A percentile compares a stretch with the other conserved stretches of the same genome.
Conservation (phyloP, 30 jellyfish, hydroid and myxozoan genomes). For the Aurelia coerulea region DNA sequence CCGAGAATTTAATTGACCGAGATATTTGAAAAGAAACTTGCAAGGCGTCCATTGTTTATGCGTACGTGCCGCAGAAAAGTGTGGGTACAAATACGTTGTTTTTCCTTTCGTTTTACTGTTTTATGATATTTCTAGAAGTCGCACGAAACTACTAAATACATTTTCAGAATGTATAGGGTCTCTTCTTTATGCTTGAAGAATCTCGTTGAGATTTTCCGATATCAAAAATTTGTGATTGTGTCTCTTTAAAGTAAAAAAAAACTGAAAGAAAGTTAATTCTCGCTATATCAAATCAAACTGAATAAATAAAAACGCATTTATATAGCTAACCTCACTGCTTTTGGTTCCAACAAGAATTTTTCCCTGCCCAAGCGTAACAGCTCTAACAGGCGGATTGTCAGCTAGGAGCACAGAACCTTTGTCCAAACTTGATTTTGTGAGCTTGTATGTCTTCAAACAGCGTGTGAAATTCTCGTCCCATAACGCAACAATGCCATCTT, state of each 20-base stretch:
- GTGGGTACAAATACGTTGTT: too few relatives aligned
- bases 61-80: too few relatives aligned
- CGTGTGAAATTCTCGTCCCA: conserved; percentile 95
- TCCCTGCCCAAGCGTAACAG: conserved; percentile 96
- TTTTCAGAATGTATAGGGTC: too few relatives aligned
- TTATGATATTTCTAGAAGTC: too few relatives aligned
- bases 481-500: conserved; percentile 93
- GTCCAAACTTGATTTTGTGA: conserved; percentile 77
- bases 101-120: too few relatives aligned
- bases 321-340: conserved; percentile 83
- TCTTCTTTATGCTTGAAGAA: too few relatives aligned
- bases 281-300: not conserved
- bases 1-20: too few relatives aligned
- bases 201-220: too few relatives aligned
- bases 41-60: too few relatives aligned
- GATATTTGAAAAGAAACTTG: too few relatives aligned
- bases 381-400: conserved; percentile 89
- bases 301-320: not conserved
- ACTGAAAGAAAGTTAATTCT: not conserved
- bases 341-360: conserved; percentile 93
- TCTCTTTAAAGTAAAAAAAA: not conserved
- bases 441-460: conserved; percentile 85
- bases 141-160: too few relatives aligned
- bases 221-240: too few relatives aligned
- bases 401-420: conserved; percentile 67